Evolutionary conservation across 1,140 invertebrate species (phyloP).

Genomic region (Metopolophium dirhodum): DNA sequence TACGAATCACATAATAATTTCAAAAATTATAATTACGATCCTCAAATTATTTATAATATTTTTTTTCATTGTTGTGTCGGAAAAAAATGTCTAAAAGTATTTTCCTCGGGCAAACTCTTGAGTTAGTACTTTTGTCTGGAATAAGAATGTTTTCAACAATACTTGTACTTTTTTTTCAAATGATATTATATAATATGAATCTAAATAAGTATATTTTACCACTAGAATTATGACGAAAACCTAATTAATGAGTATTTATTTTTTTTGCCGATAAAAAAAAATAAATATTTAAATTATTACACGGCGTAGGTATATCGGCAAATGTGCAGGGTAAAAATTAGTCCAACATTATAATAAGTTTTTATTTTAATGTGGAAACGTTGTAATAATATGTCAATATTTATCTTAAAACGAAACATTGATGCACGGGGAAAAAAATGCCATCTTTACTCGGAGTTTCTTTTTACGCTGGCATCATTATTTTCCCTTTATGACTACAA

Average conservation of each 20-base stretch:
- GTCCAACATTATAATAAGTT: neutral
- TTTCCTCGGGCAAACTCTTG: slow-evolving; percentile 20
- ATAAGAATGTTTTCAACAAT: slow-evolving; percentile 28
- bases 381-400: slow-evolving; percentile 31
- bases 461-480: neutral
- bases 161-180: slow-evolving; percentile 23
- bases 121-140: slow-evolving; percentile 5
- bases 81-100: neutral
- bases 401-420: neutral
- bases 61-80: neutral
- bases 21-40: neutral
- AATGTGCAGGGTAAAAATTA: neutral
- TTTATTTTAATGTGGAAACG: neutral
- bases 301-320: neutral
- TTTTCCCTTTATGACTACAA: slow-evolving; percentile 32
- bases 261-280: neutral
- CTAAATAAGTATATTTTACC: neutral
- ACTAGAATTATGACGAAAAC: neutral
- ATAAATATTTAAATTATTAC: neutral
- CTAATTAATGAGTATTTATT: neutral
- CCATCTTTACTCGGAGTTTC: neutral
- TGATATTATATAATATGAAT: neutral
- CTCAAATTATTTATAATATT: neutral
- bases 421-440: neutral
- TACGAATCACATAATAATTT: neutral